These are phyloP conservation scores for Diabrotica balteata DNA, from an alignment of 2,888 invertebrate species.

Conservation along the genomic window DNA sequence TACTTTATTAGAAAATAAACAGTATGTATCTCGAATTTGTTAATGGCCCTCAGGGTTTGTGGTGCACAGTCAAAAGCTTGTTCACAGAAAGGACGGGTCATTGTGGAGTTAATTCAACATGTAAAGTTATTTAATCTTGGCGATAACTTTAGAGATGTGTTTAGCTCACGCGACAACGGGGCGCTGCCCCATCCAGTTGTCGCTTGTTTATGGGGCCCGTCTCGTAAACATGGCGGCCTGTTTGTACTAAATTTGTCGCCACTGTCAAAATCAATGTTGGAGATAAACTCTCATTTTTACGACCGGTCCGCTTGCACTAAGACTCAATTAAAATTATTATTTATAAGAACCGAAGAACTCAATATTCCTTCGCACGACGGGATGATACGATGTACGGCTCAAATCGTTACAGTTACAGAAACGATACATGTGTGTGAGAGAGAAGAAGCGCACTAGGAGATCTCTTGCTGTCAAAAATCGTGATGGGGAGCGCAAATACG, in stretches of 20 bases:
- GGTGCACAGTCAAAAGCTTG: slow-evolving; percentile 31
- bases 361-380: slow-evolving; percentile 10
- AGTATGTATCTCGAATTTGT: too few relatives aligned
- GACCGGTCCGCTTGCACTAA: slow-evolving; percentile 44
- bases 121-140: slow-evolving; percentile 45
- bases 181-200: slow-evolving; percentile 49
- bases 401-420: too few relatives aligned
- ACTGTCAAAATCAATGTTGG: slow-evolving; percentile 54
- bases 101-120: slow-evolving; percentile 44
- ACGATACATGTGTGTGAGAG: too few relatives aligned
- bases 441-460: too few relatives aligned
- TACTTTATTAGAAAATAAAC: background rate
- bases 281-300: slow-evolving; percentile 53
- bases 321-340: slow-evolving; percentile 54
- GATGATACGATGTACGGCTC: too few relatives aligned
- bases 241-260: slow-evolving; percentile 58
- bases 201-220: slow-evolving; percentile 51
- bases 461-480: too few relatives aligned
- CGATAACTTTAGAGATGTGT: slow-evolving; percentile 47
- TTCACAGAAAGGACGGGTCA: slow-evolving; percentile 44
- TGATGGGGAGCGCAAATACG: too few relatives aligned
- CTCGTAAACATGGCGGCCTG: slow-evolving; percentile 55
- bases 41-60: background rate
- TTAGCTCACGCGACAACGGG: slow-evolving; percentile 54
- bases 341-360: slow-evolving; percentile 31